Base-by-base conservation (phyloP, 2,113 vertebrate species). In the Acrocephalus kingi region DNA sequence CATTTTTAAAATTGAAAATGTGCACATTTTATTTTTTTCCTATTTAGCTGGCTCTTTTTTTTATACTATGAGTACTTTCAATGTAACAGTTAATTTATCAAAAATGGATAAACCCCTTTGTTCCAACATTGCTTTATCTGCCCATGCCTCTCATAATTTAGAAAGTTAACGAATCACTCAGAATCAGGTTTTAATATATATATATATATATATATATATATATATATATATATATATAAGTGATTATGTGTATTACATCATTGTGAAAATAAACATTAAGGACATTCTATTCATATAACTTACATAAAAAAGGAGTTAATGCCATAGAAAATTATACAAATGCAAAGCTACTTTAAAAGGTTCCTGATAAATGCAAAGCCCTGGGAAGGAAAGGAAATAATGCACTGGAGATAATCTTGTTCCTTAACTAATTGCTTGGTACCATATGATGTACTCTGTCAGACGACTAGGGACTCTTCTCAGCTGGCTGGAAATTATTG, bases 191-290 rank as follows among this genome's bases (percentile, higher is more conserved):
- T 93, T 39, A 19, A 54, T 15, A 61, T 22, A 56, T 10, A 30
- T 73, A 19, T 54, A 55, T 75, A 61, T 11, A 61, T 39, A 39
- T 39, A 39, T 39, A 10, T 39, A 10, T 39, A 10, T 39, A 10
- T 39, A 49, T 15, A 56, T 22, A 52, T 10, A 27, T 73, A 19
- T 54, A 56, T 76, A 61, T 11, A 39, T 16, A 17, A 25, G n/a
- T 49, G 30, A 77, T 84, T 87, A 80, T 1, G 3, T 66, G 56
- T 67, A 90, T 87, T 87, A 93, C 77, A 30, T 91, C 85, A 94
- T 35, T 62, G 58, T 89, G 61, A 93, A 92, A 94, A 91, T 75
- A 95, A 90, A 84, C 75, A 88, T 37, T 81, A 81, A 51, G 46
- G 76, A 64, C 25, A 33, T 90, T 84, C 84, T 78, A 72, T 84